Evolutionary conservation across 2,888 invertebrate species (phyloP).

Genomic region (Nipponacmea schrenckii): DNA sequence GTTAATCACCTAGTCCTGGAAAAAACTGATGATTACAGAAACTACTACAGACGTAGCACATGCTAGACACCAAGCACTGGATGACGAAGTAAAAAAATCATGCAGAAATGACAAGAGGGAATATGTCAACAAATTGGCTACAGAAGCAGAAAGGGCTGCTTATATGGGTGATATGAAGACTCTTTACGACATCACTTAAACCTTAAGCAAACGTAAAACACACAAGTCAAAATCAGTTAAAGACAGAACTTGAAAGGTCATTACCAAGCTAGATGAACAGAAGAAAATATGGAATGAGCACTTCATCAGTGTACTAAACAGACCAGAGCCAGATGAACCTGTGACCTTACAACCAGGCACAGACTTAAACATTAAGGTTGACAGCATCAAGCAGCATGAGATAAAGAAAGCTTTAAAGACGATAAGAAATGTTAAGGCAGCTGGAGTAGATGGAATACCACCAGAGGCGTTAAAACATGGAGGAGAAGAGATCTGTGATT

Average conservation of each 20-base stretch:
- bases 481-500: conserved; percentile 1
- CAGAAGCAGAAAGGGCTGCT: neutral
- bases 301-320: neutral
- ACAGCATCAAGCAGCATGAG: conserved; percentile 7
- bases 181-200: neutral
- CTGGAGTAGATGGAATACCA: conserved; percentile 16
- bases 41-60: neutral
- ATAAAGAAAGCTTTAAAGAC: conserved; percentile 15
- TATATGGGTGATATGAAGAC: neutral
- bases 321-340: neutral
- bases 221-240: neutral
- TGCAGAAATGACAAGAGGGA: neutral
- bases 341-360: neutral
- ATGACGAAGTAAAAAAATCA: neutral
- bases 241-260: neutral
- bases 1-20: neutral
- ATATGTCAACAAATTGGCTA: neutral
- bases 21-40: neutral
- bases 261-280: neutral
- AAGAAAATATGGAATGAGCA: neutral
- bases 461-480: conserved; percentile 22
- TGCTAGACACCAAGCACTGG: neutral
- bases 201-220: neutral
- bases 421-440: conserved; percentile 15
- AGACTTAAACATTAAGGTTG: conserved; percentile 1